phyloP scores from a whole-genome alignment of 2,888 invertebrate species.

The Lepidonotus clava region DNA sequence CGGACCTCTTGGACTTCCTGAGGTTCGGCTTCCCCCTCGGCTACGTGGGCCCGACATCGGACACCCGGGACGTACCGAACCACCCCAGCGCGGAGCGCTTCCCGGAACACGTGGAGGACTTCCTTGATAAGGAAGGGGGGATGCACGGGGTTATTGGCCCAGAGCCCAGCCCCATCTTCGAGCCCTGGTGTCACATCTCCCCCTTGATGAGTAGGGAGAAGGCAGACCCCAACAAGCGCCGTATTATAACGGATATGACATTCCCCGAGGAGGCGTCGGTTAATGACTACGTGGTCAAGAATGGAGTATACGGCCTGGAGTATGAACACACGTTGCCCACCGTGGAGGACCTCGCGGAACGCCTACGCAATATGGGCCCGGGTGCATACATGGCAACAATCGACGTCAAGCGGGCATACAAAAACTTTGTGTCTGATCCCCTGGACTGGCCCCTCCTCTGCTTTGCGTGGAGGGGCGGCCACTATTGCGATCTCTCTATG shows the following conservation, averaged over 20 bases:
- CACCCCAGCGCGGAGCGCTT: background rate
- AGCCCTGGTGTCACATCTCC: background rate
- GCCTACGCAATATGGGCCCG: too few species aligned
- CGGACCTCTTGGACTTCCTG: background rate
- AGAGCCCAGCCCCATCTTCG: background rate
- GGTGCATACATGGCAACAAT: too few species aligned
- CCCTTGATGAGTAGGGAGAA: background rate
- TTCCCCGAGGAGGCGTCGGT: background rate
- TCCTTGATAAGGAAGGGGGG: background rate
- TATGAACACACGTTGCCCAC: background rate
- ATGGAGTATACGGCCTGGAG: background rate
- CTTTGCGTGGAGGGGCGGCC: too few species aligned
- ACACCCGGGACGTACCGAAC: background rate
- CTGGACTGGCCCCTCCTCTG: too few species aligned
- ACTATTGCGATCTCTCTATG: too few species aligned
- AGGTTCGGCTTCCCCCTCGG: background rate
- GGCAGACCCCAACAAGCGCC: background rate
- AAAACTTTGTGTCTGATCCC: too few species aligned
- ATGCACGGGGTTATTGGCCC: background rate
- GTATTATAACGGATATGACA: too few species aligned
- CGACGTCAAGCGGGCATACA: too few species aligned
- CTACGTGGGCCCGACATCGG: background rate
- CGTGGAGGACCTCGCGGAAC: background rate
- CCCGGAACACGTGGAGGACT: background rate
- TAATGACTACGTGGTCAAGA: background rate